Base-by-base conservation (phyloP, 2,113 vertebrate species). In the Tetrax tetrax region DNA sequence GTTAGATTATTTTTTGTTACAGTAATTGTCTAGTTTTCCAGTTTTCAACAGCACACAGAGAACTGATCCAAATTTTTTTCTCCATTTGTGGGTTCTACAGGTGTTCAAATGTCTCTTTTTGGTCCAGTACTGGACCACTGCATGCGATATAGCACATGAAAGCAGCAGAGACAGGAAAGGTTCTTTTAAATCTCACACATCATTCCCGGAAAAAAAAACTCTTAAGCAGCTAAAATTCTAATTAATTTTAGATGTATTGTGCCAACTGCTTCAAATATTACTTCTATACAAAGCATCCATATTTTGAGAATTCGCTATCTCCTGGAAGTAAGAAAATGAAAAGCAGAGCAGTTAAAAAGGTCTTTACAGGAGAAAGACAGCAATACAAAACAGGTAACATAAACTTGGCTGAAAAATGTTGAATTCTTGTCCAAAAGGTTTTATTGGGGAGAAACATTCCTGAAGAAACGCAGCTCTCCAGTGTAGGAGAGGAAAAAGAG, bases 1-100 rank as follows among this genome's bases (percentile, higher is more conserved):
- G 57, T 91, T 90, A 56, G 37, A 50, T 89, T 70, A 50, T 53
- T 57, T 89, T 94, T 90, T 93, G 27, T 81, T 90, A 65, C n/a
- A 89, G 48, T 47, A 71, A 56, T 82, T 72, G 17, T 43, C 18
- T 31, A 65, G 45, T 43, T 79, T 81, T 81, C 22, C 8, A 2
- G 3, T 84, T 95, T 95, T 93, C 22, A 87, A 69, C 29, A 59
- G 25, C 13, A 60, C 22, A 56, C 5, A 38, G 50, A 19, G 27
- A 86, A 78, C 54, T 14, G 43, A 71, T 51, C 7, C 17, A 83
- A 37, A 11, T 50, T 63, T 66, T 71, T 38, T 41, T 77, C 82
- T 75, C 14, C n/a, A 14, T 4, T 28, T 78, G 9, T 33, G 29
- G 2, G 0, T 77, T 61, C 38, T 66, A 75, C 33, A 71, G 23